Base-by-base conservation (phyloP, 2,888 invertebrate genomes). In the Rhodophaea formosa region DNA sequence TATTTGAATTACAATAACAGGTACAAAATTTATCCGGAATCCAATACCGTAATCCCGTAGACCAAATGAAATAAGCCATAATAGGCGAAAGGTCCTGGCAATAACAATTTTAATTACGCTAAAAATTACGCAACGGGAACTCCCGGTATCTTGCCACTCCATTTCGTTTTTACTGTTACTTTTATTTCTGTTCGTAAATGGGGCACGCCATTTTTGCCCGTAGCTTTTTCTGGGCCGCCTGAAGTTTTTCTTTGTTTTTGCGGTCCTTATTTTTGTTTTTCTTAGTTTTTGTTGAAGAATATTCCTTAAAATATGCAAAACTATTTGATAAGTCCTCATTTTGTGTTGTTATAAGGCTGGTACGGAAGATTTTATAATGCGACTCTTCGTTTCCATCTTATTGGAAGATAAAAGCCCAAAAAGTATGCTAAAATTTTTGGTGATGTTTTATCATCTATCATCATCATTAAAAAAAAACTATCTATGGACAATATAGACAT, bases 61-160 rank as follows among this genome's bases (percentile, higher is more conserved):
- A 57, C 57, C 66, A 65, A 70, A 66, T 62, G 68, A 69, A 75
- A 72, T 73, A 71, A 71, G 67, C 66, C 62, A 53, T 75, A 77
- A 76, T 65, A 69, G 71, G 70, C 70, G 71, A 70, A 71, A 67
- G 71, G 76, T 71, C 77, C 55, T 69, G 56, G 76, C 75, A 74
- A 80, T 84, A 82, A 80, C 82, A 75, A 74, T 82, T 83, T 81
- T 86, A 86, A 86, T 85, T 85, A 83, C 72, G 76, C 78, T 78
- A 80, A 83, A 82, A 83, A 83, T 79, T 78, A 80, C 77, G 63
- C 61, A 56, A 58, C 58, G 62, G 68, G 67, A 75, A 75, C 71
- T 72, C 72, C 71, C 62, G 64, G 62, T 80, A 74, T 77, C 78
- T 78, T 75, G 66, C 72, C 72, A 73, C 72, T 80, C 73, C 79